Percentiles rank a stretch among this genome's conserved stretches.
Conservation (phyloP, 35 echinoderm and acorn worm genomes). For the Nesometra sesokonis region DNA sequence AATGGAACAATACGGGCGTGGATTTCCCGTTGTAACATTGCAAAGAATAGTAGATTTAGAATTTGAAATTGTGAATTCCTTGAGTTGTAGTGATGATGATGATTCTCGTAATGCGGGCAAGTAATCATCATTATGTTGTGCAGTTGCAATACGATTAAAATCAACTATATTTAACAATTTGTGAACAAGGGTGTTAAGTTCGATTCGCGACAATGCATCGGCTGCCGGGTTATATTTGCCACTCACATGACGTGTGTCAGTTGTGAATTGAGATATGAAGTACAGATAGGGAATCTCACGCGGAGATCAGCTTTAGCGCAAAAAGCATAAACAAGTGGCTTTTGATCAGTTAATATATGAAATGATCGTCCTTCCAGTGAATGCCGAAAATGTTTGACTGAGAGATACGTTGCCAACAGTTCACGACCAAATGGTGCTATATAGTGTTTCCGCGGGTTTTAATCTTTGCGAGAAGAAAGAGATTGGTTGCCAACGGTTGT, state of each 20-base stretch:
- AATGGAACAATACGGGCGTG: constrained; percentile 14
- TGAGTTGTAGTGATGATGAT: constrained; percentile 2
- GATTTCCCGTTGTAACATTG: neutral
- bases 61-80: neutral
- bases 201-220: constrained; percentile 5
- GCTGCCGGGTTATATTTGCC: neutral
- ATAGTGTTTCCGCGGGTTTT: neutral
- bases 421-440: constrained; percentile 10
- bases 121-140: constrained; percentile 6
- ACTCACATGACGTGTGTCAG: no score
- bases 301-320: neutral
- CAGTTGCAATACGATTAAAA: constrained; percentile 10
- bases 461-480: constrained; percentile 22
- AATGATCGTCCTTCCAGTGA: neutral
- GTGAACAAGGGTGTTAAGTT: neutral
- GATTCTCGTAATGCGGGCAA: neutral
- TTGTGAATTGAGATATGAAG: constrained; percentile 36
- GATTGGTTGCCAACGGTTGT: constrained; percentile 17
- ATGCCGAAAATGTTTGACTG: constrained; percentile 6
- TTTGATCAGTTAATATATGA: neutral
- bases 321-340: neutral
- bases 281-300: neutral
- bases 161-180: neutral
- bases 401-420: neutral
- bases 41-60: constrained; percentile 5